phyloP scores from a whole-genome alignment of 2,888 invertebrate genomes.

The Dolichopus griseipennis region DNA sequence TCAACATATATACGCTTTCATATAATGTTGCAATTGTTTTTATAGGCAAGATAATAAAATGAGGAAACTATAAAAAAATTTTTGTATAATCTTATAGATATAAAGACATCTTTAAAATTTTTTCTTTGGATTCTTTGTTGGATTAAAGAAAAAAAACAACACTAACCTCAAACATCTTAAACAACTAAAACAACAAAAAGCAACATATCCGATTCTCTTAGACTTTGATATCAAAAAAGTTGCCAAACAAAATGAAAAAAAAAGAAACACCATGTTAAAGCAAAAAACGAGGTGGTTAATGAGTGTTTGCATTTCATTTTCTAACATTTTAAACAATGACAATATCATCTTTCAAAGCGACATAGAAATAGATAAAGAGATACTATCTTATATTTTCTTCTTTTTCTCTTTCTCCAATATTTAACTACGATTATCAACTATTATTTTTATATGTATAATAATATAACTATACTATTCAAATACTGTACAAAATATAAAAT shows the following conservation, averaged over 20 bases:
- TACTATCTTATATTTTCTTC: background rate
- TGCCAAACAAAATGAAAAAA: background rate
- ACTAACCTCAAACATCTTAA: background rate
- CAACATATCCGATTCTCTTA: too few species aligned
- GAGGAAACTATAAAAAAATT: background rate
- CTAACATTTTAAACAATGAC: background rate
- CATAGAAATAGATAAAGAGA: background rate
- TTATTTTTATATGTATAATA: too few species aligned
- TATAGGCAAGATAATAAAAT: background rate
- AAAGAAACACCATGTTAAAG: background rate
- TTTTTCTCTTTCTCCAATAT: background rate
- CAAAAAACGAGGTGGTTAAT: background rate
- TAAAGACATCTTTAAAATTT: background rate
- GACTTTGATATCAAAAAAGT: background rate
- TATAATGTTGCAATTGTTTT: too few species aligned
- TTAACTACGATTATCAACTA: background rate
- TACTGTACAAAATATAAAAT: background rate
- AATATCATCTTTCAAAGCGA: background rate
- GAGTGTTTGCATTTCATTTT: constrained; percentile 6
- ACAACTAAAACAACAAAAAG: background rate
- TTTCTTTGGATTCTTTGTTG: too few species aligned
- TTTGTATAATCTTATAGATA: background rate
- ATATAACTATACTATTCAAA: background rate
- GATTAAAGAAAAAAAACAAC: too few species aligned
- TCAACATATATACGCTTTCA: too few species aligned